Percentiles rank a stretch among this genome's conserved stretches.
phyloP scores from a whole-genome alignment of 2,888 invertebrate species.

The Apodemia zela region DNA sequence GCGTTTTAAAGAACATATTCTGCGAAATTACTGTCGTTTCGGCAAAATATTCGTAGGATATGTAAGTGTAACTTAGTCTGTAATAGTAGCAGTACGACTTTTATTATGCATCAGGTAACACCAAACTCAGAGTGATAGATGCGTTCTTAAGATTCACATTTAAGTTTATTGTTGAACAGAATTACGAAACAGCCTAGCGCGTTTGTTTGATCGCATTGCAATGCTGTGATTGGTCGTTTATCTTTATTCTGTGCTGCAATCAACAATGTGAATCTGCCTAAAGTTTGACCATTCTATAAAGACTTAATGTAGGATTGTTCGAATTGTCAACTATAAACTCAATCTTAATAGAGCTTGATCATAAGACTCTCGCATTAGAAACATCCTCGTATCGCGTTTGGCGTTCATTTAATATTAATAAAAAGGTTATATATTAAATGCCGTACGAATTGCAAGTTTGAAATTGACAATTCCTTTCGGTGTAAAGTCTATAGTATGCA shows the following conservation, averaged over 20 bases:
- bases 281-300: slow-evolving; percentile 6
- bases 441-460: neutral
- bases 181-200: neutral
- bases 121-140: slow-evolving; percentile 8
- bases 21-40: slow-evolving; percentile 1
- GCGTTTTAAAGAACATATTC: slow-evolving; percentile 15
- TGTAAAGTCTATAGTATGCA: slow-evolving; percentile 25
- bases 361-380: too few relatives aligned
- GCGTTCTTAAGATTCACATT: neutral
- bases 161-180: neutral
- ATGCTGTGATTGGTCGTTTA: neutral
- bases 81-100: slow-evolving; percentile 9
- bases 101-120: slow-evolving; percentile 13
- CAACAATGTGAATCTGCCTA: slow-evolving; percentile 2
- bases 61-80: slow-evolving; percentile 4
- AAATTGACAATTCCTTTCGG: slow-evolving; percentile 11
- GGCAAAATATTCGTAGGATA: neutral
- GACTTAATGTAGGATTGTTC: neutral
- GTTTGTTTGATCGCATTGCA: neutral
- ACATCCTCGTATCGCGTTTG: too few relatives aligned
- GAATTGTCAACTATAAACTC: neutral
- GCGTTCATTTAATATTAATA: too few relatives aligned
- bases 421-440: too few relatives aligned
- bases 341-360: too few relatives aligned
- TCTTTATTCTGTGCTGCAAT: neutral